phyloP scores from a whole-genome alignment of 2,888 invertebrate genomes.

The Lumbricus terrestris region DNA sequence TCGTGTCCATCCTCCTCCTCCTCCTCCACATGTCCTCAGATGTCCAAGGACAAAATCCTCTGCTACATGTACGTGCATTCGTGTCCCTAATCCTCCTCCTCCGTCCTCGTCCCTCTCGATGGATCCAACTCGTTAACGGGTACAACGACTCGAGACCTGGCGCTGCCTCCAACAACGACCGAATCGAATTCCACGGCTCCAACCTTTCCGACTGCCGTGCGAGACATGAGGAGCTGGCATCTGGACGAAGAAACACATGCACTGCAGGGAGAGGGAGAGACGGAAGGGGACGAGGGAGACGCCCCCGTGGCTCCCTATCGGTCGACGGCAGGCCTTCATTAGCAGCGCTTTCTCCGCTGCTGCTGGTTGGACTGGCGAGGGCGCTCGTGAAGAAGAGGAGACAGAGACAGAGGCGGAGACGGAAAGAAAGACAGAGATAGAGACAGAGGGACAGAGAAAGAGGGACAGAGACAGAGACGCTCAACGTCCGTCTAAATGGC shows the following conservation, averaged over 20 bases:
- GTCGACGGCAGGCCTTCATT: not conserved
- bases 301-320: not conserved
- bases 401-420: not conserved
- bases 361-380: not conserved
- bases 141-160: not conserved
- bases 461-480: too few relatives aligned
- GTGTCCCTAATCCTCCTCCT: not conserved
- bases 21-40: not conserved
- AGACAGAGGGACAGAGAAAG: too few relatives aligned
- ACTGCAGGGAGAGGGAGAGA: not conserved
- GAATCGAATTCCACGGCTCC: not conserved
- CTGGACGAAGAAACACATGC: not conserved
- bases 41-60: not conserved
- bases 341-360: not conserved
- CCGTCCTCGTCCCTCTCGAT: not conserved
- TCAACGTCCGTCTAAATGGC: constrained; percentile 8
- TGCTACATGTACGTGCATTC: not conserved
- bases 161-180: not conserved
- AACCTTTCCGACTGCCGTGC: not conserved
- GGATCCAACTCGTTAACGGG: not conserved
- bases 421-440: too few relatives aligned
- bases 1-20: too few relatives aligned
- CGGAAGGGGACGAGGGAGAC: not conserved
- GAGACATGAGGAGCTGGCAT: not conserved
- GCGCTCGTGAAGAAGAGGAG: not conserved